A percentile compares a stretch with the other conserved stretches of the same genome.
Conservation (phyloP, 2,113 vertebrate genomes). For the Budorcas taxicolor region DNA sequence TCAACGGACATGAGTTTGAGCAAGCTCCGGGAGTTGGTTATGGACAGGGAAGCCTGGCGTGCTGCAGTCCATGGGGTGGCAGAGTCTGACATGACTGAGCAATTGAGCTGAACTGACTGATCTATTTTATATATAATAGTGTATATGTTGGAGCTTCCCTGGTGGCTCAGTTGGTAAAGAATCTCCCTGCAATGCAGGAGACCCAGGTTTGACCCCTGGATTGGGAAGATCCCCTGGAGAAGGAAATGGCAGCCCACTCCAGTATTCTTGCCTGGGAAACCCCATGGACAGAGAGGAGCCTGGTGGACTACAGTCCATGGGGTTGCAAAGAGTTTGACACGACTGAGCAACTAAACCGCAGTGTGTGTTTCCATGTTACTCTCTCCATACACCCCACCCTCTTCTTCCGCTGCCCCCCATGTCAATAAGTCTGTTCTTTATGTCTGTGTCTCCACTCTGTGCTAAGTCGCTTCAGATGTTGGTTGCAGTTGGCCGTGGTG, state of each 20-base stretch:
- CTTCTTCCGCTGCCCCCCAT: background rate
- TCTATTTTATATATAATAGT: background rate
- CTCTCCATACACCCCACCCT: background rate
- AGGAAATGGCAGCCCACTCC: background rate
- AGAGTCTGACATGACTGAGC: background rate
- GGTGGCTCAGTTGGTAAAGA: background rate
- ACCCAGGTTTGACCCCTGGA: background rate
- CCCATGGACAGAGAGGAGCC: background rate
- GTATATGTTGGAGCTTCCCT: background rate
- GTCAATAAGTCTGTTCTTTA: background rate
- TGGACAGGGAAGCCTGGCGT: background rate
- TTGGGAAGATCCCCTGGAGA: background rate
- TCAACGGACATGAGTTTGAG: background rate
- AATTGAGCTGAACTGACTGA: background rate
- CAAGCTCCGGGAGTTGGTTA: background rate
- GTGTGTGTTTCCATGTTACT: background rate
- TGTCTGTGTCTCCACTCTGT: background rate
- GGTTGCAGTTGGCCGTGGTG: background rate
- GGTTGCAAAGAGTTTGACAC: background rate
- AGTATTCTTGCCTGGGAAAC: background rate
- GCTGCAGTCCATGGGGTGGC: background rate
- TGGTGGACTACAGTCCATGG: background rate
- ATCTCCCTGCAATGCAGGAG: background rate
- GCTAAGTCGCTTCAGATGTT: background rate
- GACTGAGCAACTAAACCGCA: background rate